Evolutionary conservation across 1,140 invertebrate species (phyloP).

Genomic region (Rhysida immarginata): DNA sequence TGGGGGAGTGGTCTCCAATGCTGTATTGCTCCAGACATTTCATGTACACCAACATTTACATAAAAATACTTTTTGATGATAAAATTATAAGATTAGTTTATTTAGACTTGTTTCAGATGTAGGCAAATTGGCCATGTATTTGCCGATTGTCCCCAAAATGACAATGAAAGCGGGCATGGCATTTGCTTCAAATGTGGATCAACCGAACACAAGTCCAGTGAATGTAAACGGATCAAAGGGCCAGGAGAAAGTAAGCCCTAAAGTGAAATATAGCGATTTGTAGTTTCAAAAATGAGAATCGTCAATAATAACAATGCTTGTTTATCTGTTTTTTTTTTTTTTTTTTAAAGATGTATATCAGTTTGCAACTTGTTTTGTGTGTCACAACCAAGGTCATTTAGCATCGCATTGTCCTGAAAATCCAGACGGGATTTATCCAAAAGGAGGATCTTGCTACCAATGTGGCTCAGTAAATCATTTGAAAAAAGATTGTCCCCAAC

Average conservation of each 20-base stretch:
- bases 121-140: not conserved
- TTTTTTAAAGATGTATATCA: conserved; percentile 40
- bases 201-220: conserved; percentile 60
- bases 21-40: too few relatives aligned
- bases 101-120: conserved; percentile 2
- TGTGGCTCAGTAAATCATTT: conserved; percentile 76
- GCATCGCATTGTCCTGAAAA: conserved; percentile 70
- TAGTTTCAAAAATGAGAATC: not conserved
- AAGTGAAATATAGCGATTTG: too few relatives aligned
- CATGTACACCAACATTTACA: too few relatives aligned
- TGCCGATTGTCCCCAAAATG: conserved; percentile 23
- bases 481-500: conserved; percentile 60
- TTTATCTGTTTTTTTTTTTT: conserved; percentile 11
- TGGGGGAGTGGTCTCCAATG: too few relatives aligned
- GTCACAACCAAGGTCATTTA: conserved; percentile 64
- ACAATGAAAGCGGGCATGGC: conserved; percentile 31
- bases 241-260: conserved; percentile 28
- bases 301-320: not conserved
- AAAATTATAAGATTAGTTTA: too few relatives aligned
- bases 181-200: conserved; percentile 73
- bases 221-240: conserved; percentile 42
- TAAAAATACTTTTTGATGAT: too few relatives aligned
- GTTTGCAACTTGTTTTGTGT: conserved; percentile 71
- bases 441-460: conserved; percentile 61
- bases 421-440: conserved; percentile 68